These are phyloP conservation scores for Trinectes maculatus DNA, from an alignment of 2,113 vertebrate species.

Conservation along the genomic window DNA sequence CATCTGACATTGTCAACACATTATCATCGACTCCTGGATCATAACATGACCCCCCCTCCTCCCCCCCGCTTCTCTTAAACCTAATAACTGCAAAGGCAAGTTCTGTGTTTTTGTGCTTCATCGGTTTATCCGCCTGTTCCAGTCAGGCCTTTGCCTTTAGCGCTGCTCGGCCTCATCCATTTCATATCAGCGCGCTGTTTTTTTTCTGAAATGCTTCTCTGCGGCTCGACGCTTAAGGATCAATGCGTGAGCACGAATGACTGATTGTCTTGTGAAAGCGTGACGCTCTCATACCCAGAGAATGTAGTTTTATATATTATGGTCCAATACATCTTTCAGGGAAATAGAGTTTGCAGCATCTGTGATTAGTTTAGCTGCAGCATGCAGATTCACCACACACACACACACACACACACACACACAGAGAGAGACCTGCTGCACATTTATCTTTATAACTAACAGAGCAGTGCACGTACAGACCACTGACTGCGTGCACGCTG, in stretches of 20 bases:
- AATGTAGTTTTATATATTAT: conserved; percentile 24
- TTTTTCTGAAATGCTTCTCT: too few relatives aligned
- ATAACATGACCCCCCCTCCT: too few relatives aligned
- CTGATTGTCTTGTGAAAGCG: too few relatives aligned
- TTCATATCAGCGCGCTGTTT: too few relatives aligned
- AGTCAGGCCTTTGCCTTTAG: neutral
- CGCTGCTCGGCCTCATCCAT: too few relatives aligned
- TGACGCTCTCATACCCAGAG: neutral
- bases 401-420: conserved; percentile 1
- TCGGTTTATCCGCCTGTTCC: neutral
- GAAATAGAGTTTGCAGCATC: conserved; percentile 46
- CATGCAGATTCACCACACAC: conserved; percentile 34
- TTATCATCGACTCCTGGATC: neutral
- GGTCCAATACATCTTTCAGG: neutral
- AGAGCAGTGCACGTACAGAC: neutral
- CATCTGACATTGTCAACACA: neutral
- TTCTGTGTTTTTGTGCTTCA: neutral
- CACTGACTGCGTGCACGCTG: conserved; percentile 8
- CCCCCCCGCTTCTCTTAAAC: too few relatives aligned
- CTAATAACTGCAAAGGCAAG: neutral
- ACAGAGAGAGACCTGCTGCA: neutral
- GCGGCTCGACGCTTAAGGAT: too few relatives aligned
- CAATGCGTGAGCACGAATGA: too few relatives aligned
- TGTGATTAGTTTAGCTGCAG: conserved; percentile 52
- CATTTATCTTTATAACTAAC: conserved; percentile 35